Conservation (phyloP, 1,140 invertebrate species). For the Drosophila pseudoananassae region DNA sequence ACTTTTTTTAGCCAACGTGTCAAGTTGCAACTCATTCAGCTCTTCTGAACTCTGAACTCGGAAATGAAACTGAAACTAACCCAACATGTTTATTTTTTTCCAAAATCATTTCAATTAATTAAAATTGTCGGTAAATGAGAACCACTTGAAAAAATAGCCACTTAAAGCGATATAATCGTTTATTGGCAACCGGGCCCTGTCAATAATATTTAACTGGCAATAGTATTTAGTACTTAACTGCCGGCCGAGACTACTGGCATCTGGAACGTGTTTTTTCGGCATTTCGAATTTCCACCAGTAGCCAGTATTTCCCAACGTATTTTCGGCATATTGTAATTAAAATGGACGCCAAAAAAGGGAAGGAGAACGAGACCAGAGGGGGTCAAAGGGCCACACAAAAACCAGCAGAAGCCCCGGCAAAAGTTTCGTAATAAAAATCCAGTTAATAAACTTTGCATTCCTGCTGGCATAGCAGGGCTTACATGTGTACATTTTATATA, state of each 20-base stretch:
- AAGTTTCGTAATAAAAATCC: constrained; percentile 68
- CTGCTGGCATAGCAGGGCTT: constrained; percentile 15
- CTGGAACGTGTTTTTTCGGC: neutral
- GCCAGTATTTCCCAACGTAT: constrained; percentile 6
- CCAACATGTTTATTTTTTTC: neutral
- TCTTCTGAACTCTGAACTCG: no score
- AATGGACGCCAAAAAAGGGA: constrained; percentile 37
- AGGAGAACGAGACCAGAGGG: neutral
- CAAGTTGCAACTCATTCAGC: constrained; percentile 1
- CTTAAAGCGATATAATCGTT: no score
- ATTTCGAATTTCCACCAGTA: neutral
- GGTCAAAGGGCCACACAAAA: neutral
- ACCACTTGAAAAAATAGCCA: no score
- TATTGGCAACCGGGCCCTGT: no score
- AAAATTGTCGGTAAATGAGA: neutral
- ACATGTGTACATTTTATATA: constrained; percentile 11
- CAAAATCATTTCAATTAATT: neutral
- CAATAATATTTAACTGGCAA: neutral
- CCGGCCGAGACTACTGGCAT: neutral
- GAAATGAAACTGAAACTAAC: neutral
- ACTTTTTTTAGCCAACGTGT: neutral
- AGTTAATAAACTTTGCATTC: constrained; percentile 61
- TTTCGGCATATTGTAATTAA: constrained; percentile 59
- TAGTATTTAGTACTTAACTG: neutral
- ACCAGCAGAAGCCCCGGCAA: constrained; percentile 6